These are phyloP conservation scores for Glyptemys insculpta DNA, from an alignment of 2,797 vertebrate species.

Conservation along the genomic window DNA sequence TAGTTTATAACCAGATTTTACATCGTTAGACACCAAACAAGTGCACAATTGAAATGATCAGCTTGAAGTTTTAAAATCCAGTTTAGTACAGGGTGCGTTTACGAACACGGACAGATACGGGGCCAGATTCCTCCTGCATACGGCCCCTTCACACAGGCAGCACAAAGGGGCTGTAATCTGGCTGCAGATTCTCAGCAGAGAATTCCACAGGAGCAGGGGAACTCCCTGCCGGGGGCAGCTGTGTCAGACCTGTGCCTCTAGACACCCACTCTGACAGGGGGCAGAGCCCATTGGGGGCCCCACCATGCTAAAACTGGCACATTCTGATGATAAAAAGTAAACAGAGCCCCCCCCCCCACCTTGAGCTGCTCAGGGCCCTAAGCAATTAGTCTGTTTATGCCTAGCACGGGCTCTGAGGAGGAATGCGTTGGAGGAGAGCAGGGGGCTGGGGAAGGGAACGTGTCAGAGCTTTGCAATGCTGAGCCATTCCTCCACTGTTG, in stretches of 20 bases:
- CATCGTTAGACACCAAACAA: constrained; percentile 38
- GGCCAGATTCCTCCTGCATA: neutral
- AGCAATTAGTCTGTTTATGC: too few relatives aligned
- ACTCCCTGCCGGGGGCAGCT: neutral
- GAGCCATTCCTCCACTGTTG: neutral
- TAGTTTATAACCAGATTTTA: constrained; percentile 60
- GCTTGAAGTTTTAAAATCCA: neutral
- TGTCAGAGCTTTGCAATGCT: neutral
- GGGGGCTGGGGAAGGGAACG: too few relatives aligned
- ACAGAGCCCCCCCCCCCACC: too few relatives aligned
- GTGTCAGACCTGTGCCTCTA: neutral
- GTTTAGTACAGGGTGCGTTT: neutral
- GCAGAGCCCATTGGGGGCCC: too few relatives aligned
- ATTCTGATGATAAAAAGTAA: too few relatives aligned
- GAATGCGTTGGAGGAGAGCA: neutral
- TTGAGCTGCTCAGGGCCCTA: too few relatives aligned
- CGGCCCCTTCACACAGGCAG: neutral
- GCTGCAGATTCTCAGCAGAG: neutral
- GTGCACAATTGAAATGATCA: constrained; percentile 29
- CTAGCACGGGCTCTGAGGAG: too few relatives aligned
- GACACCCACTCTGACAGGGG: neutral
- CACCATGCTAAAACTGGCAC: too few relatives aligned
- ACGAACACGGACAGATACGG: neutral
- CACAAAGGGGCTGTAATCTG: neutral
- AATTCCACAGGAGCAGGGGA: neutral